Percentiles rank a stretch among this genome's conserved stretches.
phyloP scores from a whole-genome alignment of 2,888 invertebrate species.

The Altica lythri region DNA sequence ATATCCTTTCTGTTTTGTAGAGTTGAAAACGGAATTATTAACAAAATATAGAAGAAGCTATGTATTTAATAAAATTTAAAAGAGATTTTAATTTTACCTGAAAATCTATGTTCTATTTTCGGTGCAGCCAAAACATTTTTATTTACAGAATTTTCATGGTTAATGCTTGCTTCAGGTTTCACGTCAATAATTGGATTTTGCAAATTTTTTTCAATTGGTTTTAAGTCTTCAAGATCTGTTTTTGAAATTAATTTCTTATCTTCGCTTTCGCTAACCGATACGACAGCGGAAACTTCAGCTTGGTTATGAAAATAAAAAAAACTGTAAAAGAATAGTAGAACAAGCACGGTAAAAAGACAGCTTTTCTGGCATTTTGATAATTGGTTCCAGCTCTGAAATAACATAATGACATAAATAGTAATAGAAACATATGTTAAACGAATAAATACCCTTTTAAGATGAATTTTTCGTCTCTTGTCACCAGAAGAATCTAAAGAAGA shows the following conservation, averaged over 20 bases:
- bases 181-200: too few relatives aligned
- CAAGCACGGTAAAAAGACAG: conserved; percentile 68
- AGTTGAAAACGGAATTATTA: too few relatives aligned
- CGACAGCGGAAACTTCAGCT: conserved; percentile 48
- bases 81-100: too few relatives aligned
- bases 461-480: conserved; percentile 41
- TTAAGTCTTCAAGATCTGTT: conserved; percentile 47
- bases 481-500: conserved; percentile 30
- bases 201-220: conserved; percentile 34
- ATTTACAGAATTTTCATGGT: conserved; percentile 41
- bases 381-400: conserved; percentile 82
- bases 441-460: conserved; percentile 45
- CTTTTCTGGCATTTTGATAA: conserved; percentile 82
- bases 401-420: neutral
- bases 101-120: conserved; percentile 44
- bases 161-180: too few relatives aligned
- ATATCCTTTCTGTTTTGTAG: too few relatives aligned
- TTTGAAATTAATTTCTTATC: conserved; percentile 31
- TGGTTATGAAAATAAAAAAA: conserved; percentile 65
- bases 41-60: too few relatives aligned
- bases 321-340: conserved; percentile 63
- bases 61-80: too few relatives aligned
- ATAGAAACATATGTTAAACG: neutral
- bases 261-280: conserved; percentile 32
- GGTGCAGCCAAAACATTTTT: conserved; percentile 47